Conservation (phyloP, 2,888 invertebrate species). For the Oxycera nigricornis region DNA sequence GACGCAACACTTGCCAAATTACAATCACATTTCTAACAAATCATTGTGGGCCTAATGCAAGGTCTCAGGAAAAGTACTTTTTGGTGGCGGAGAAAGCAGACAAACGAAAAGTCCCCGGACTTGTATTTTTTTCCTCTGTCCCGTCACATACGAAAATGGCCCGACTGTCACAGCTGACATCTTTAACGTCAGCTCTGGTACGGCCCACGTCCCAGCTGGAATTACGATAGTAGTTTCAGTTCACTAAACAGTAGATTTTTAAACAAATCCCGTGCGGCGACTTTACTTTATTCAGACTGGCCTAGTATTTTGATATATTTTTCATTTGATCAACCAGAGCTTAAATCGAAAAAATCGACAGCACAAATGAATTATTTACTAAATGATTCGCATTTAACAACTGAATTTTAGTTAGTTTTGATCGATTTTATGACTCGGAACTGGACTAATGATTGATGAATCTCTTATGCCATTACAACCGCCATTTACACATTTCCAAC, state of each 20-base stretch:
- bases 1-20: neutral
- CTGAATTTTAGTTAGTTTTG: too few relatives aligned
- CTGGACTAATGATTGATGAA: too few relatives aligned
- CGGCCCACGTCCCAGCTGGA: neutral
- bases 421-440: too few relatives aligned
- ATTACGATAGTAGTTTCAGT: neutral
- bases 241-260: neutral
- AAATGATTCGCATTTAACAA: too few relatives aligned
- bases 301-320: too few relatives aligned
- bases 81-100: conserved; percentile 33
- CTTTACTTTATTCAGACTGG: too few relatives aligned
- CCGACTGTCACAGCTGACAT: conserved; percentile 42
- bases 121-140: conserved; percentile 31
- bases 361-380: too few relatives aligned
- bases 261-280: too few relatives aligned
- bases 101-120: conserved; percentile 38
- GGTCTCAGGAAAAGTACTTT: conserved; percentile 7
- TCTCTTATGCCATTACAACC: too few relatives aligned
- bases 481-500: too few relatives aligned
- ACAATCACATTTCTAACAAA: conserved; percentile 26
- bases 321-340: too few relatives aligned
- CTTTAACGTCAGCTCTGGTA: conserved; percentile 14
- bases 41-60: neutral
- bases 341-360: too few relatives aligned
- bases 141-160: conserved; percentile 44